Percentiles rank a stretch among this genome's conserved stretches.
These are phyloP conservation scores for Morelia viridis DNA, from an alignment of 2,797 vertebrate species.

Conservation along the genomic window DNA sequence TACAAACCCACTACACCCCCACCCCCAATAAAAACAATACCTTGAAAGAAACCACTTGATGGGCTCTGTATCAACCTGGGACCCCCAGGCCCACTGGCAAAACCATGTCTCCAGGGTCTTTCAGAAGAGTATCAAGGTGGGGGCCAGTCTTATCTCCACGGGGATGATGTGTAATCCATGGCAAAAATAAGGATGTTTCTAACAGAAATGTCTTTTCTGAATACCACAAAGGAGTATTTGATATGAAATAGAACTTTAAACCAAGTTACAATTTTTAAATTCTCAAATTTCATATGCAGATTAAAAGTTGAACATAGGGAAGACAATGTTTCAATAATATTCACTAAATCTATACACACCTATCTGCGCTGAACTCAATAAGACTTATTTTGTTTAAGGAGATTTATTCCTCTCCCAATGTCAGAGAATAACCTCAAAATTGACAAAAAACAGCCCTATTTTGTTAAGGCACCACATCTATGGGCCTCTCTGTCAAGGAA, in stretches of 20 bases:
- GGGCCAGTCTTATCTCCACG: too few species aligned
- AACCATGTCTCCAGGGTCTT: too few species aligned
- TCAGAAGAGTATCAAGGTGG: too few species aligned
- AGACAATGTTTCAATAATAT: background rate
- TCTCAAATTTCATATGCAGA: background rate
- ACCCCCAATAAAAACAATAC: too few species aligned
- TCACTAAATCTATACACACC: background rate
- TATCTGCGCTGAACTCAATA: background rate
- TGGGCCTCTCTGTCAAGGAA: background rate
- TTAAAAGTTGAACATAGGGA: background rate
- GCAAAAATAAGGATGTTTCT: background rate
- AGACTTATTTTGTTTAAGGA: background rate
- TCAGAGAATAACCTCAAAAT: background rate
- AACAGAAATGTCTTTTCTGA: background rate
- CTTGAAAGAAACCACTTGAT: too few species aligned
- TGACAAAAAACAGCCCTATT: background rate
- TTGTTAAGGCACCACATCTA: background rate
- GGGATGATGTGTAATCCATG: background rate
- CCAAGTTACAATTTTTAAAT: background rate
- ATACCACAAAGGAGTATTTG: background rate
- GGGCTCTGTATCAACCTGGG: too few species aligned
- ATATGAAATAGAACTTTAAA: background rate
- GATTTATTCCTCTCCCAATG: background rate
- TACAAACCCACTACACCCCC: too few species aligned
- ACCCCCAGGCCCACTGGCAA: too few species aligned